Base-by-base conservation (phyloP, 92 coral and sea anemone species). In the Anthopleura xanthogrammica region DNA sequence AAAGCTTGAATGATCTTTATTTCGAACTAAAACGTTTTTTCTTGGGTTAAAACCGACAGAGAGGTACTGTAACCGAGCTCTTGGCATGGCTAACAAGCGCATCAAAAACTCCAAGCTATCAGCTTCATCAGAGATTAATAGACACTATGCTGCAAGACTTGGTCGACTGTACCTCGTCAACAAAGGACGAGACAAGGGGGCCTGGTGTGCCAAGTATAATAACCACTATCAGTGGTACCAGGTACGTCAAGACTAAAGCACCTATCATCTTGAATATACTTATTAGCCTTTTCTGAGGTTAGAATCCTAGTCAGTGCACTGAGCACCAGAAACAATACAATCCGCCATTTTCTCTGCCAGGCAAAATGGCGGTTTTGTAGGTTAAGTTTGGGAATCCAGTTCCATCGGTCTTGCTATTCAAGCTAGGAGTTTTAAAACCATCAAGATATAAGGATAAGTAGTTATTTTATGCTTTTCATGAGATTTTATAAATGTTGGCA, bases 181-280 rank as follows among this genome's bases (percentile, higher is more conserved):
- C 77, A 41, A 78, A 7, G 97, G 97, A n/a, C 76, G 82, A 12
- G 87, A 90, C 77, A 76, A 88, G 7, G 97, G 97, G 12, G 94
- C 94, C 46, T 93, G 98, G 98, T 93, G 98, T 58, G 88, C 98
- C 41, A 84, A 75, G 14, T 79, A 91, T 88, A 87, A 80, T 42
- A 93, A 93, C 73, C 82, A 91, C 58, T 77, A 89, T 55, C 98
- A 93, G 85, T 93, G 98, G 98, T 89, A 89, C 60, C 82, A 89
- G 90, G 92, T 89, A 75, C 10, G 88, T 70, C 41, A 62, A 62
- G 4, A 62, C n/a, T 58, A 58, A 58, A 16, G 64, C n/a, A 14
- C 7, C 17, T 16, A 14, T 58, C 4, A 19, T 19, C 64, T 58
- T 14, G 16, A 5, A 0, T 19, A 58, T 5, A 1, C 64, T 0